Percentiles rank a stretch among this genome's conserved stretches.
Evolutionary conservation across 2,797 vertebrate genomes (phyloP).

Genomic region (Xiphophorus birchmanni): DNA sequence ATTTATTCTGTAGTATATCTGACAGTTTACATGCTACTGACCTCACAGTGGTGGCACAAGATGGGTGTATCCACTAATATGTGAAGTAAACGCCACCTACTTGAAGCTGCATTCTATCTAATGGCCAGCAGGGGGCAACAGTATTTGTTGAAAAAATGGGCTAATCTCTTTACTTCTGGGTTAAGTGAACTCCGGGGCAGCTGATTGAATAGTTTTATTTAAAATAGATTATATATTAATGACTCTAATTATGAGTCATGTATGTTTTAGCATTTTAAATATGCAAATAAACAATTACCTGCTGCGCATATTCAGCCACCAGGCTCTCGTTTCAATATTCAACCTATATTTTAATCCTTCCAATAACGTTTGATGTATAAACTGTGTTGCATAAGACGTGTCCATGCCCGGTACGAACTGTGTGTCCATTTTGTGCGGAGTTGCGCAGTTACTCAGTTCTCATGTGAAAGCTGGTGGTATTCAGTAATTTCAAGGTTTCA

Average conservation of each 20-base stretch:
- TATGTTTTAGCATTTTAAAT: not conserved
- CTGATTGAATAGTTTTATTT: not conserved
- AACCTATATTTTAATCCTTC: not conserved
- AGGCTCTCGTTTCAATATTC: not conserved
- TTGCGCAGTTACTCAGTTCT: conserved; percentile 13
- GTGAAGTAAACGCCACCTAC: not conserved
- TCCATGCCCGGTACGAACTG: not conserved
- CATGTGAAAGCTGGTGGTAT: conserved; percentile 33
- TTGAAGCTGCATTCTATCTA: not conserved
- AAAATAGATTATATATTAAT: not conserved
- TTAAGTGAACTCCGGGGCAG: not conserved
- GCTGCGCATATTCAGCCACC: not conserved
- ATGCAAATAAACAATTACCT: not conserved
- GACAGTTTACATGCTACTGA: not conserved
- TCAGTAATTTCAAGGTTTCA: conserved; percentile 42
- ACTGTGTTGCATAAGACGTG: not conserved
- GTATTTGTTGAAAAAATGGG: not conserved
- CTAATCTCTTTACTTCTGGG: not conserved
- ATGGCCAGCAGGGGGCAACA: not conserved
- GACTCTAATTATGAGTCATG: not conserved
- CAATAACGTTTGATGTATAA: not conserved
- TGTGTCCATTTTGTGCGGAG: not conserved
- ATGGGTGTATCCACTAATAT: not conserved
- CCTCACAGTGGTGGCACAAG: not conserved
- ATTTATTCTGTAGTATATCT: not conserved